These are phyloP conservation scores for Caenorhabditis wallacei DNA, from an alignment of 2,888 invertebrate genomes.

Conservation along the genomic window DNA sequence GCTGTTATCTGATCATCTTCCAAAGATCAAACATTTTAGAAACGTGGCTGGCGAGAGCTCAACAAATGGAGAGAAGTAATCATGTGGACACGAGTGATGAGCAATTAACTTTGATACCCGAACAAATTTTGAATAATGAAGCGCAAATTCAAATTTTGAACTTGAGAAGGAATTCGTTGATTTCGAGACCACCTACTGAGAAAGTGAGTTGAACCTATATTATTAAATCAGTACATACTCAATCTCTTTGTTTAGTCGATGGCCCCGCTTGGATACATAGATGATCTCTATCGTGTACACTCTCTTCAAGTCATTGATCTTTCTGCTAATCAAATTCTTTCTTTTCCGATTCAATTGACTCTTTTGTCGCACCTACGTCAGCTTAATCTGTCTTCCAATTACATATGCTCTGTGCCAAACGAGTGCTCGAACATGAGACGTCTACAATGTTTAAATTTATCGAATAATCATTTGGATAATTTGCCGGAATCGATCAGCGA, in stretches of 20 bases:
- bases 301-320: conserved; percentile 84
- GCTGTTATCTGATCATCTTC: conserved; percentile 48
- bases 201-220: no score
- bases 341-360: conserved; percentile 84
- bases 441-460: conserved; percentile 70
- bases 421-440: conserved; percentile 79
- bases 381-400: conserved; percentile 75
- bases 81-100: conserved; percentile 84
- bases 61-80: conserved; percentile 56
- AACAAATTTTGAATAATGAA: conserved; percentile 83
- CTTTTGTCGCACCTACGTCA: conserved; percentile 70
- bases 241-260: conserved; percentile 8
- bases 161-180: conserved; percentile 84
- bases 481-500: conserved; percentile 73
- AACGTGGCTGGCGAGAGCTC: conserved; percentile 55
- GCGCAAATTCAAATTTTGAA: conserved; percentile 83
- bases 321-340: conserved; percentile 84
- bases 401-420: conserved; percentile 79
- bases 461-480: conserved; percentile 75
- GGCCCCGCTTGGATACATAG: conserved; percentile 84
- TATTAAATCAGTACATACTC: no score
- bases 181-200: conserved; percentile 45
- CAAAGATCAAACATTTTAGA: conserved; percentile 46
- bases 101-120: conserved; percentile 84
- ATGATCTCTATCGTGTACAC: conserved; percentile 84